Percentiles rank a stretch among this genome's conserved stretches.
Conservation (phyloP, 2,888 invertebrate genomes). For the Adineta ricciae region DNA sequence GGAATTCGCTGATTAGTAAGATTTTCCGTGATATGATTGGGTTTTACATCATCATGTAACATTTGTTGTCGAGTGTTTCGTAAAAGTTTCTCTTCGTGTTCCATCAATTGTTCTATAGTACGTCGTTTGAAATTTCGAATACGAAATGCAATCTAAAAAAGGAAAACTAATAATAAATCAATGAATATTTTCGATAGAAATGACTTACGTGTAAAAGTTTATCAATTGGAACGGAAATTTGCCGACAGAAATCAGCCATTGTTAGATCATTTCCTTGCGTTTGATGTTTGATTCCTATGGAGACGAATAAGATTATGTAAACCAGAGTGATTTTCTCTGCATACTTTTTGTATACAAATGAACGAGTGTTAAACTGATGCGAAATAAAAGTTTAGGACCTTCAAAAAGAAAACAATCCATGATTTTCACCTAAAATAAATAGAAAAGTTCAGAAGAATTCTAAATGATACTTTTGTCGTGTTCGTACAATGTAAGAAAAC, state of each 20-base stretch:
- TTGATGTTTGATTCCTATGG: background rate
- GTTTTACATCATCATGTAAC: background rate
- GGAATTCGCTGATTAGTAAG: too few relatives aligned
- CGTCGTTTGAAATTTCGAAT: conserved; percentile 31
- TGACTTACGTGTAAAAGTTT: conserved; percentile 43
- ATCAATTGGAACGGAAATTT: conserved; percentile 40
- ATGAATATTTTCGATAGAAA: background rate
- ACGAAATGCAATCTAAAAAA: conserved; percentile 20
- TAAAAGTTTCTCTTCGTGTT: conserved; percentile 26
- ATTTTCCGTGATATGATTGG: background rate
- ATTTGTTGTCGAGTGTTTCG: background rate
- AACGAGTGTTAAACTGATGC: conserved; percentile 80
- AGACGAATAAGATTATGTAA: background rate
- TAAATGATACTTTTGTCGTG: background rate
- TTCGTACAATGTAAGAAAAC: conserved; percentile 69
- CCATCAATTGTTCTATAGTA: conserved; percentile 26
- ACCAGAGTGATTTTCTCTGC: background rate
- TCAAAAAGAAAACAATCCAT: conserved; percentile 96
- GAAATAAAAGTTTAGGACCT: conserved; percentile 86
- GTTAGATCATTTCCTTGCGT: background rate
- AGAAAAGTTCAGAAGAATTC: background rate
- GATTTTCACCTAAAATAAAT: conserved; percentile 62
- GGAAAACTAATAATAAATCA: background rate
- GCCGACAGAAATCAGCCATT: conserved; percentile 41
- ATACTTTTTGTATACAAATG: conserved; percentile 72